Conservation (phyloP, 2,797 vertebrate genomes). For the Cuniculus paca region DNA sequence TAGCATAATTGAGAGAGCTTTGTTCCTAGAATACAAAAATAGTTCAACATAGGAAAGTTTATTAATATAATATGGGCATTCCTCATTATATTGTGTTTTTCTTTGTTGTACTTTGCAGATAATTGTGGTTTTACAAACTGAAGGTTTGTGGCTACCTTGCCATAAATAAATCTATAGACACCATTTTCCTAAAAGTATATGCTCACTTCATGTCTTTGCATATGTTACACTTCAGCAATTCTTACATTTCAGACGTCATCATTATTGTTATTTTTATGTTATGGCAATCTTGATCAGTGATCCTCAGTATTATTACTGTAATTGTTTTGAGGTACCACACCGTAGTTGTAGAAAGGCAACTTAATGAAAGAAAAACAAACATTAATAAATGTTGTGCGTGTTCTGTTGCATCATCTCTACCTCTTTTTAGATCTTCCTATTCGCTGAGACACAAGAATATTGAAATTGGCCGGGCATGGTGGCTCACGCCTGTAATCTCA, state of each 20-base stretch:
- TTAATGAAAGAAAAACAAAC: neutral
- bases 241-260: neutral
- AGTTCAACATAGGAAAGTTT: neutral
- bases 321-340: neutral
- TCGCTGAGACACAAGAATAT: neutral
- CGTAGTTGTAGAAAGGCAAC: neutral
- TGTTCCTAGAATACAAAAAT: neutral
- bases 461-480: too few species aligned
- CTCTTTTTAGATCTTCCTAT: neutral
- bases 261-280: neutral
- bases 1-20: neutral
- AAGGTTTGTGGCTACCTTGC: neutral
- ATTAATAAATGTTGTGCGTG: neutral
- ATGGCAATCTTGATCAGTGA: neutral
- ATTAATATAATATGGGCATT: neutral
- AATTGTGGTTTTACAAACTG: neutral
- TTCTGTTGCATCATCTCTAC: neutral
- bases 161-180: neutral
- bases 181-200: neutral
- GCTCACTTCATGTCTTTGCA: neutral
- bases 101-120: neutral
- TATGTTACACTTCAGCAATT: neutral
- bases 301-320: neutral
- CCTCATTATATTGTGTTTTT: neutral
- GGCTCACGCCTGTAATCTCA: too few species aligned